Evolutionary conservation across 2,797 vertebrate species (phyloP).

Genomic region (Taenioides sp.): DNA sequence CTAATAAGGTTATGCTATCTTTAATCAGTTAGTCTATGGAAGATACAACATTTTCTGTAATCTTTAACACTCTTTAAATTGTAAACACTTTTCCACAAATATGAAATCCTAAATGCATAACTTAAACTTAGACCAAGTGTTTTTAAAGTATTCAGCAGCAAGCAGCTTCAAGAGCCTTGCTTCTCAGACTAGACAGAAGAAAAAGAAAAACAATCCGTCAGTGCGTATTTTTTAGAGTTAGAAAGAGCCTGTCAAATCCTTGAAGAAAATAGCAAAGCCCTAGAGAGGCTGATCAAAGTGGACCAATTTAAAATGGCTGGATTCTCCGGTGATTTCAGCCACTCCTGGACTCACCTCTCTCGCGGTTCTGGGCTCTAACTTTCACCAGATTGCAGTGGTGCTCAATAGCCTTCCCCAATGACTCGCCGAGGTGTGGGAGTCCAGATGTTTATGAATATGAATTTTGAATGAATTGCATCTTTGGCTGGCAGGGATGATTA

Average conservation of each 20-base stretch:
- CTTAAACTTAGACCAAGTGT: constrained; percentile 18
- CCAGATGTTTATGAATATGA: constrained; percentile 79
- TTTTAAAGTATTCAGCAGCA: constrained; percentile 16
- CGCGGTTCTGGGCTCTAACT: constrained; percentile 46
- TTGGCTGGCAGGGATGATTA: constrained; percentile 70
- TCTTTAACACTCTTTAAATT: neutral
- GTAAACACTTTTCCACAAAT: neutral
- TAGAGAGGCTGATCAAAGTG: constrained; percentile 46
- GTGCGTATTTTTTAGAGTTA: constrained; percentile 4
- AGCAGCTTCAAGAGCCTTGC: constrained; percentile 20
- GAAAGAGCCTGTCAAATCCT: constrained; percentile 21
- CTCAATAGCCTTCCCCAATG: constrained; percentile 70
- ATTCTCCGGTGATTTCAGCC: constrained; percentile 50
- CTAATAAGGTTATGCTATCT: neutral
- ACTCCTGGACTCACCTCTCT: constrained; percentile 44
- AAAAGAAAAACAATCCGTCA: constrained; percentile 19
- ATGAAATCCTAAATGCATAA: constrained; percentile 14
- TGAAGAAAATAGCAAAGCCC: constrained; percentile 35
- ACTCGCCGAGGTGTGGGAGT: constrained; percentile 64
- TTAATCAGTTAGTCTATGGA: neutral
- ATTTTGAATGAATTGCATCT: constrained; percentile 66
- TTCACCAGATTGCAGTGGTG: constrained; percentile 61
- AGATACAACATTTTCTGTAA: neutral
- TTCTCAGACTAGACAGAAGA: constrained; percentile 18
- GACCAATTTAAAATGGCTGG: constrained; percentile 43